Conservation (phyloP, 2,113 vertebrate genomes). For the Girardinichthys multiradiatus region DNA sequence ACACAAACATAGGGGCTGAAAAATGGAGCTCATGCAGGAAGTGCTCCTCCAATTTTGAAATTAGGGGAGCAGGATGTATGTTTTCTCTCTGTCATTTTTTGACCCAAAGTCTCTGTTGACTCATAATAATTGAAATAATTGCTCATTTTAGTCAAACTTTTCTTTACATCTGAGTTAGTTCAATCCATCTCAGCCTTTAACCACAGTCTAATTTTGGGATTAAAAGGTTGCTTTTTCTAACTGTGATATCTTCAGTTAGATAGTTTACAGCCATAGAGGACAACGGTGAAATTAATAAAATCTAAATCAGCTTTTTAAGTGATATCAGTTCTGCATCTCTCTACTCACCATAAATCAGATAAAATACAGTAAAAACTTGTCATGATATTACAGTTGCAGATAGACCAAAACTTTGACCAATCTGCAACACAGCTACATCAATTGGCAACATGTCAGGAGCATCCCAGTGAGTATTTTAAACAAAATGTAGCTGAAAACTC, state of each 20-base stretch:
- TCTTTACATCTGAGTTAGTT: no score
- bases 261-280: background rate
- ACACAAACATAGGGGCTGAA: background rate
- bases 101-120: no score
- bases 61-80: background rate
- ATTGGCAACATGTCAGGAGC: background rate
- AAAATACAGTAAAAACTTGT: conserved; percentile 1
- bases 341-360: background rate
- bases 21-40: background rate
- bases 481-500: background rate
- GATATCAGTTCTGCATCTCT: no score
- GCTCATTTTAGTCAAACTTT: no score
- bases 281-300: background rate
- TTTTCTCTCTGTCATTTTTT: background rate
- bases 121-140: background rate
- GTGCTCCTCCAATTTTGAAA: background rate
- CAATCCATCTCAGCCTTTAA: background rate
- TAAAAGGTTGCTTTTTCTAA: no score
- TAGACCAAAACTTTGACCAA: no score
- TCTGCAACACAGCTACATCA: no score
- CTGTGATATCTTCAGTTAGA: no score
- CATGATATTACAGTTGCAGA: background rate
- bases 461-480: background rate
- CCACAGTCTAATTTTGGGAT: background rate
- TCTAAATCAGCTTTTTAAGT: no score